Base-by-base conservation (phyloP, 2,113 vertebrate species). In the Protomyctophum bolini region DNA sequence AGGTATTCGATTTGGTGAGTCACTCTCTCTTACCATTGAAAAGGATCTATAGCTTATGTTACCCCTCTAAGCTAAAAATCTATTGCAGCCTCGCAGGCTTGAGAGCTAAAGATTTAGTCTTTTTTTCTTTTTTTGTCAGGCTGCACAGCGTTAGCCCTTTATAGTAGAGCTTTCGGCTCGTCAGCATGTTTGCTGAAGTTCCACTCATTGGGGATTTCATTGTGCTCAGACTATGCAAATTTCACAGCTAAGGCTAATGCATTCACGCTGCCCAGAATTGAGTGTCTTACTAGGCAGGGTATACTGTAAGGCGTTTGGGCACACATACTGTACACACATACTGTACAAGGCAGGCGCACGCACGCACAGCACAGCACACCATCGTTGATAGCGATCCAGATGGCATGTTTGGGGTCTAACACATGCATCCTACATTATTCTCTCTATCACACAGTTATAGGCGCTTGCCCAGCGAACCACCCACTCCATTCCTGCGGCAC, bases 161-260 rank as follows among this genome's bases (percentile, higher is more conserved):
- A 83, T 82, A 86, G 81, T 73, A 55, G 68, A 83, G 79, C 66
- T 87, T 86, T 76, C 70, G 78, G 82, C 88, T 76, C 68, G 87
- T 92, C 91, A 92, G 90, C 91, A 87, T 90, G 85, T 90, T 92
- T 88, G 79, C 70, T 57, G 72, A 89, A 86, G 75, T 90, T 91
- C 59, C 62, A 82, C 83, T 88, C 86, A 87, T 87, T 86, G 81
- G 88, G 86, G 88, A 88, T 87, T 90, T 88, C 74, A 88, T 84
- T 90, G 82, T 89, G 78, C 84, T 82, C 85, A 84, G 79, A 86
- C 80, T 86, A 83, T 89, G 80, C 82, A 86, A 81, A 89, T 91
- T 81, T 84, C 64, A 58, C 72, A 75, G 80, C 65, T 64, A 81
- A 68, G 68, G 87, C 78, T 87, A 89, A 85, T 86, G 74, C 77